Base-by-base conservation (phyloP, 2,113 vertebrate species). In the Laticauda colubrina region DNA sequence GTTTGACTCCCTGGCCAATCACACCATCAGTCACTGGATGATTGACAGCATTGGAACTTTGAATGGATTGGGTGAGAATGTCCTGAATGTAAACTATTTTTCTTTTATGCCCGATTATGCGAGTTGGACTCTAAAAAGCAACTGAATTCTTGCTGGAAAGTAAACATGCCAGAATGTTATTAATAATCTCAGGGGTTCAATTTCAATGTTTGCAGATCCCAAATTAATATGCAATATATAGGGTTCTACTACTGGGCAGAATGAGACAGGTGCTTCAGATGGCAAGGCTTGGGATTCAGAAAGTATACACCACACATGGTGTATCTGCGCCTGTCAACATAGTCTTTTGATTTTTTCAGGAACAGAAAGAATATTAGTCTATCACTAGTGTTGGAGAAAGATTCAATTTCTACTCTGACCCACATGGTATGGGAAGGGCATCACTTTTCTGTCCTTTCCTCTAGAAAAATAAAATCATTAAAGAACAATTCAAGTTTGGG, bases 1-100 rank as follows among this genome's bases (percentile, higher is more conserved):
- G 99, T 99, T 99, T 0, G 99, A 99, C 96, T 99, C 99, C 0
- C 97, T 99, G 97, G 99, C 99, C 95, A 99, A 99, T 96, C 99
- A 99, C 97, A 99, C 97, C 97, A 99, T 99, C 98, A 99, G 99
- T 91, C 98, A 88, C 96, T 99, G 98, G 98, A 99, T 99, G 98
- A 98, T 98, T 87, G 97, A 96, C 93, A 98, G 98, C n/a, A 97
- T 99, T 0, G 99, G 99, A 88, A 99, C 98, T 0, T 93, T 99
- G 91, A 98, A 98, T 0, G 99, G 99, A 45, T 97, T 99, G 21
- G 99, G 99, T 99, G 95, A 98, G 98, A 92, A 45, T 18, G 12
- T 29, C 23, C 0, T 39, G 8, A 26, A 53, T 29, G 3, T 20
- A 59, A 29, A 43, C 26, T 61, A 21, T 59, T 26, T 61, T 51